phyloP scores from a whole-genome alignment of 2,888 invertebrate species.

The Ctenicera cuprea region DNA sequence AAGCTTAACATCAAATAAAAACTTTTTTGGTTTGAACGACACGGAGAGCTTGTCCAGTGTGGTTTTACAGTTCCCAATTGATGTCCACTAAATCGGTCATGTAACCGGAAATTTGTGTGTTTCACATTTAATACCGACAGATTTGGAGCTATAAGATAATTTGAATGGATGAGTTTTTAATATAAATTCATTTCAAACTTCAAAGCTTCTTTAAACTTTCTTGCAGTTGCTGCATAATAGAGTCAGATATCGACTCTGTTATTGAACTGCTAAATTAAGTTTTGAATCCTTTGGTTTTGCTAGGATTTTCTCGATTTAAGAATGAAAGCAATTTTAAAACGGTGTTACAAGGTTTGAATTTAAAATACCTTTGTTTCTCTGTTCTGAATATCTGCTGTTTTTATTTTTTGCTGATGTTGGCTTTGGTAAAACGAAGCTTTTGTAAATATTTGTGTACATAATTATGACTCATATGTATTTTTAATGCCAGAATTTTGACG shows the following conservation, averaged over 20 bases:
- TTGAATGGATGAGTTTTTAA: slow-evolving; percentile 14
- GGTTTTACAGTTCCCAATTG: background rate
- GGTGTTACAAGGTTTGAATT: no score
- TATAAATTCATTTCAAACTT: slow-evolving; percentile 26
- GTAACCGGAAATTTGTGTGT: background rate
- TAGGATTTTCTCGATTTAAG: no score
- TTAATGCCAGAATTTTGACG: background rate
- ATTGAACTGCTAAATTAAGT: slow-evolving; percentile 11
- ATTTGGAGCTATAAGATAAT: slow-evolving; percentile 2
- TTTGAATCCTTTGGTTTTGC: slow-evolving; percentile 7
- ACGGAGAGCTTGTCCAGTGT: slow-evolving; percentile 7
- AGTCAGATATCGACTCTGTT: background rate
- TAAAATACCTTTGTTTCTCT: no score
- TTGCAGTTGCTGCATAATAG: slow-evolving; percentile 8
- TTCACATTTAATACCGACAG: background rate
- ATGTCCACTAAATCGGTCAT: slow-evolving; percentile 9
- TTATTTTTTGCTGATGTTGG: no score
- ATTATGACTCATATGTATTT: background rate
- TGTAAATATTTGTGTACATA: background rate
- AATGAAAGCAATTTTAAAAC: background rate
- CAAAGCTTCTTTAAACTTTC: background rate
- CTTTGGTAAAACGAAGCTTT: background rate
- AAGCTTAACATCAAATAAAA: slow-evolving; percentile 31
- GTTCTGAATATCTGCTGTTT: no score
- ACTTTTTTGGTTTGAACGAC: slow-evolving; percentile 24